Evolutionary conservation across 37 sponge, comb jelly and placozoan species (phyloP).

Genomic region (Cliona cf. orientalis): DNA sequence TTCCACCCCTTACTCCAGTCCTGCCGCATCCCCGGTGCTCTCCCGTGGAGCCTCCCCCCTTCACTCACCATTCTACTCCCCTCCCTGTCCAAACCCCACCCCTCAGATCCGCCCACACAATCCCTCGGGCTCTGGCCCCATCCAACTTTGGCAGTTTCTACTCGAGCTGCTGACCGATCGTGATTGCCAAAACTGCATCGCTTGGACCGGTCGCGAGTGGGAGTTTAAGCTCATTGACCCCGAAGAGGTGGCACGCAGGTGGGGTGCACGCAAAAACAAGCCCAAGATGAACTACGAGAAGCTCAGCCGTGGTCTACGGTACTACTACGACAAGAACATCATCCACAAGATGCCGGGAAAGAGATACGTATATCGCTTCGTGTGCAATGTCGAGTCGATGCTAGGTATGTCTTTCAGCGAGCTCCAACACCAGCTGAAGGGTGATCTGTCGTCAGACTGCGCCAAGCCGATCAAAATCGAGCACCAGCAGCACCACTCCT

Average conservation of each 20-base stretch:
- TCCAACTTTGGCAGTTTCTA: slow-evolving; percentile 98
- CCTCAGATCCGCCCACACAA: slow-evolving; percentile 24
- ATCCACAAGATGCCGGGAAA: slow-evolving; percentile 98
- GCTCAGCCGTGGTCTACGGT: slow-evolving; percentile 93
- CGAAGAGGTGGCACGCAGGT: slow-evolving; percentile 91
- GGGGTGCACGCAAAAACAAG: slow-evolving; percentile 99
- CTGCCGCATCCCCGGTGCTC: slow-evolving; percentile 49
- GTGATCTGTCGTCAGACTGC: slow-evolving; percentile 18
- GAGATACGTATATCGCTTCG: slow-evolving; percentile 95
- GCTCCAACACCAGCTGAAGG: slow-evolving; percentile 77
- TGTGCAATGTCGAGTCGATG: slow-evolving; percentile 92
- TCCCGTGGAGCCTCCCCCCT: slow-evolving; percentile 65
- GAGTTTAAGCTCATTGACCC: slow-evolving; percentile 98
- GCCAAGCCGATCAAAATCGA: slow-evolving; percentile 71
- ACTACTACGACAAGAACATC: slow-evolving; percentile 99
- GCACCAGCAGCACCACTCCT: slow-evolving; percentile 27
- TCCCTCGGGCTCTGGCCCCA: slow-evolving; percentile 73
- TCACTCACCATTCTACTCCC: slow-evolving; percentile 54
- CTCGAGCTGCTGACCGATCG: slow-evolving; percentile 94
- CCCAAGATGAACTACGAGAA: slow-evolving; percentile 89
- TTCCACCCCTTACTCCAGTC: slow-evolving; percentile 55
- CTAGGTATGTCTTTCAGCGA: slow-evolving; percentile 87
- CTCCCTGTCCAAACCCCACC: slow-evolving; percentile 46
- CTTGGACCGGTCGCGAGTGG: slow-evolving; percentile 95
- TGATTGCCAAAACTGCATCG: slow-evolving; percentile 86